Conservation (phyloP, 2,113 vertebrate genomes). For the Chaetodon trifascialis region DNA sequence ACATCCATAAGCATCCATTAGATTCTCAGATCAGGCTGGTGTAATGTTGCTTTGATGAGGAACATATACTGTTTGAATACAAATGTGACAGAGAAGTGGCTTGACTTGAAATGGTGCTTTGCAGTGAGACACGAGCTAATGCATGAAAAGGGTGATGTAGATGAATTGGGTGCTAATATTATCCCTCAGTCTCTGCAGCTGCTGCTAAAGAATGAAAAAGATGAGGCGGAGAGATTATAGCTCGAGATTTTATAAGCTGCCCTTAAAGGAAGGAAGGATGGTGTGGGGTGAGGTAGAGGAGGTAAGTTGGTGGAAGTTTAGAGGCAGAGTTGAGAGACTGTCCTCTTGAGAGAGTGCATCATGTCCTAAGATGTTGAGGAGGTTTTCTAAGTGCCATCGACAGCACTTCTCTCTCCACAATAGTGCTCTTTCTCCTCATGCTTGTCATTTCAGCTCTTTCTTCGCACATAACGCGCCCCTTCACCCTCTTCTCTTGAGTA, state of each 20-base stretch:
- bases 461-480: slow-evolving; percentile 16
- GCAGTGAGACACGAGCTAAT: slow-evolving; percentile 17
- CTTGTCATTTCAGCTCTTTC: slow-evolving; percentile 12
- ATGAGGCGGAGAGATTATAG: slow-evolving; percentile 31
- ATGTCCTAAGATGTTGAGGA: slow-evolving; percentile 21
- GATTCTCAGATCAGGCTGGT: not conserved
- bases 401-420: slow-evolving; percentile 20
- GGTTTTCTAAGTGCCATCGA: slow-evolving; percentile 2
- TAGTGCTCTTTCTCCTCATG: slow-evolving; percentile 15
- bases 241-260: slow-evolving; percentile 39
- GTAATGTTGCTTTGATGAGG: not conserved
- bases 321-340: slow-evolving; percentile 24
- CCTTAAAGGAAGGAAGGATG: slow-evolving; percentile 11
- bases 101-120: slow-evolving; percentile 33
- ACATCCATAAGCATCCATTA: not conserved
- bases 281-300: not conserved
- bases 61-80: slow-evolving; percentile 6
- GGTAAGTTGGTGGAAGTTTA: slow-evolving; percentile 6
- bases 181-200: slow-evolving; percentile 56
- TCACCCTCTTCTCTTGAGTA: slow-evolving; percentile 41
- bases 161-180: slow-evolving; percentile 67
- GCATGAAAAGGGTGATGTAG: slow-evolving; percentile 26
- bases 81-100: slow-evolving; percentile 26
- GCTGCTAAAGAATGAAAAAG: slow-evolving; percentile 40
- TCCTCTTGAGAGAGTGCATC: slow-evolving; percentile 33